Evolutionary conservation across 2,888 invertebrate genomes (phyloP).

Genomic region (Erebia palarica): DNA sequence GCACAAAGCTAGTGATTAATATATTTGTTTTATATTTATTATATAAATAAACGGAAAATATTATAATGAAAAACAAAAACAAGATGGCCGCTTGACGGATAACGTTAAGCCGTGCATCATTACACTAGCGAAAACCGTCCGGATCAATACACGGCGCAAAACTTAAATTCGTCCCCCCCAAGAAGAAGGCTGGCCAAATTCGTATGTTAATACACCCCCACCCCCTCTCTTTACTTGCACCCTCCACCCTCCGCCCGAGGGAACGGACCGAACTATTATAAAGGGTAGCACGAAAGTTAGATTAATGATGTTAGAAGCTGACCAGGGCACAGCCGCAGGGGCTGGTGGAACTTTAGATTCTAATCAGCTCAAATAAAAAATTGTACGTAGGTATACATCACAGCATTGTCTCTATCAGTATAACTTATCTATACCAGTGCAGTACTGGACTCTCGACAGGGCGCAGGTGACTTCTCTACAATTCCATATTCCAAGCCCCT

Average conservation of each 20-base stretch:
- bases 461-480: too few relatives aligned
- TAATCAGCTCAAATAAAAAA: slow-evolving; percentile 24
- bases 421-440: slow-evolving; percentile 7
- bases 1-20: too few relatives aligned
- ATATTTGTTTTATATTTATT: not conserved
- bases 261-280: slow-evolving; percentile 81
- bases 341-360: slow-evolving; percentile 39
- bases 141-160: slow-evolving; percentile 79
- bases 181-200: slow-evolving; percentile 79
- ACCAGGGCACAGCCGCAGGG: slow-evolving; percentile 62
- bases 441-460: too few relatives aligned
- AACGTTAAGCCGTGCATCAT: slow-evolving; percentile 45
- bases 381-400: too few relatives aligned
- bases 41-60: not conserved
- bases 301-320: slow-evolving; percentile 83
- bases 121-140: slow-evolving; percentile 58
- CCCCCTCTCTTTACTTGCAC: slow-evolving; percentile 49
- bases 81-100: slow-evolving; percentile 40
- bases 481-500: too few relatives aligned
- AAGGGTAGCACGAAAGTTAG: slow-evolving; percentile 83
- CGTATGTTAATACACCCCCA: slow-evolving; percentile 77
- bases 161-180: slow-evolving; percentile 78
- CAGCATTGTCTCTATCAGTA: not conserved
- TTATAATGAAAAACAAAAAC: slow-evolving; percentile 20
- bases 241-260: slow-evolving; percentile 59